Conservation (phyloP, 2,888 invertebrate species). For the Caenorhabditis macrosperma region DNA sequence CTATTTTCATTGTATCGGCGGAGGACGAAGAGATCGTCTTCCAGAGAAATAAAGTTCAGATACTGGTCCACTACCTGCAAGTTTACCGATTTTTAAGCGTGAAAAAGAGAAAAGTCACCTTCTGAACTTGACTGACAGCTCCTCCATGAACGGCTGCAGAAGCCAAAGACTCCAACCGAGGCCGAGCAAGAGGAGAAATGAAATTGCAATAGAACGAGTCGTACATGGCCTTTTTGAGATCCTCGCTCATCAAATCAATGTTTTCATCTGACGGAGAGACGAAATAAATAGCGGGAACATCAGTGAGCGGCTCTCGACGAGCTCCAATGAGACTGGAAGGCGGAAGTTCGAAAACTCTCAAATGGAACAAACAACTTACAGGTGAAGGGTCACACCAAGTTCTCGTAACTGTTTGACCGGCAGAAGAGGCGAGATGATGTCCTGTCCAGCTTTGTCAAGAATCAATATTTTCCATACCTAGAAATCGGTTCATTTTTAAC, state of each 20-base stretch:
- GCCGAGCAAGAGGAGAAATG: constrained; percentile 87
- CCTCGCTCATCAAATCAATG: constrained; percentile 89
- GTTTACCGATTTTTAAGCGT: constrained; percentile 7
- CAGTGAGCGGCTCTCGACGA: constrained; percentile 88
- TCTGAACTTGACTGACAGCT: constrained; percentile 87
- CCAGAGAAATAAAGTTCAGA: constrained; percentile 96
- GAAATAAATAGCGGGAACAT: constrained; percentile 98
- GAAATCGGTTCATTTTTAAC: background rate
- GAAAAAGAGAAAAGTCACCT: constrained; percentile 83
- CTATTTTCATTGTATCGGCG: constrained; percentile 92
- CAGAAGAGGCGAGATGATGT: constrained; percentile 96
- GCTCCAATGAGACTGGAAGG: constrained; percentile 80
- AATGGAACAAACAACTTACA: constrained; percentile 84
- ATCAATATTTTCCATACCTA: constrained; percentile 85
- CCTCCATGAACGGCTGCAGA: constrained; percentile 92
- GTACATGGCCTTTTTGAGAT: constrained; percentile 86
- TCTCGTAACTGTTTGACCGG: constrained; percentile 95
- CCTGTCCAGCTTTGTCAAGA: constrained; percentile 96
- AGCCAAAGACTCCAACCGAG: constrained; percentile 95
- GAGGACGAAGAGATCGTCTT: constrained; percentile 93
- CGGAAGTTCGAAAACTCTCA: too few relatives aligned
- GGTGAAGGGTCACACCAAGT: constrained; percentile 95
- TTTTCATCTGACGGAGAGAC: constrained; percentile 97
- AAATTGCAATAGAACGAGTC: constrained; percentile 97
- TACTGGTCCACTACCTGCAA: constrained; percentile 94